Conservation (phyloP, 2,888 invertebrate genomes). For the Antheraea assamensis region DNA sequence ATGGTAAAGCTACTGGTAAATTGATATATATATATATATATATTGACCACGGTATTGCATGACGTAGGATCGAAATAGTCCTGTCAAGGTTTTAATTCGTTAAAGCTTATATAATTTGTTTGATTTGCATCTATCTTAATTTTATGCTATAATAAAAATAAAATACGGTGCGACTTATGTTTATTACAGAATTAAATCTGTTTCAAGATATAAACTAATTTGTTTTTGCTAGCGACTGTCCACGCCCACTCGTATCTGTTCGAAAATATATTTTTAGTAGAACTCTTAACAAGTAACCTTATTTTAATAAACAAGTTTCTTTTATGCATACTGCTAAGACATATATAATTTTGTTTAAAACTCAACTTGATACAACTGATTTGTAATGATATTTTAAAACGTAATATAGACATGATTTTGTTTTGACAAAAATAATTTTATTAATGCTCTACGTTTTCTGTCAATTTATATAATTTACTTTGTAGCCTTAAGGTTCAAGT, state of each 20-base stretch:
- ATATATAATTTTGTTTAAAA: neutral
- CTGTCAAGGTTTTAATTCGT: neutral
- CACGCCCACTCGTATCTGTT: neutral
- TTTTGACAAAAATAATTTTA: neutral
- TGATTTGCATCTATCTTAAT: neutral
- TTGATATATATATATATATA: too few relatives aligned
- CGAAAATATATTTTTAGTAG: neutral
- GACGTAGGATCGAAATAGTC: neutral
- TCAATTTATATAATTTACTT: neutral
- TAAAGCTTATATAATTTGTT: neutral
- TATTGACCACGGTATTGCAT: neutral
- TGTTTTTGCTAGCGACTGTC: neutral
- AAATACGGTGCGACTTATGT: neutral
- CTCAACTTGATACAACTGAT: neutral
- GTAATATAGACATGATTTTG: neutral
- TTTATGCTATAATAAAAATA: neutral
- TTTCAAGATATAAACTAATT: conserved; percentile 3
- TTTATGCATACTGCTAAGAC: neutral
- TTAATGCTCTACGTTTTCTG: neutral
- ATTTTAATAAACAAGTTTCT: neutral
- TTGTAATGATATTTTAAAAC: neutral
- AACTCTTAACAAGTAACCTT: neutral
- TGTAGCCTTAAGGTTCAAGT: neutral
- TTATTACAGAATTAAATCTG: neutral
- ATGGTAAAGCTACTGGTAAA: too few relatives aligned